Percentiles rank a stretch among this genome's conserved stretches.
These are phyloP conservation scores for Baccha elongata DNA, from an alignment of 2,888 invertebrate species.

Conservation along the genomic window DNA sequence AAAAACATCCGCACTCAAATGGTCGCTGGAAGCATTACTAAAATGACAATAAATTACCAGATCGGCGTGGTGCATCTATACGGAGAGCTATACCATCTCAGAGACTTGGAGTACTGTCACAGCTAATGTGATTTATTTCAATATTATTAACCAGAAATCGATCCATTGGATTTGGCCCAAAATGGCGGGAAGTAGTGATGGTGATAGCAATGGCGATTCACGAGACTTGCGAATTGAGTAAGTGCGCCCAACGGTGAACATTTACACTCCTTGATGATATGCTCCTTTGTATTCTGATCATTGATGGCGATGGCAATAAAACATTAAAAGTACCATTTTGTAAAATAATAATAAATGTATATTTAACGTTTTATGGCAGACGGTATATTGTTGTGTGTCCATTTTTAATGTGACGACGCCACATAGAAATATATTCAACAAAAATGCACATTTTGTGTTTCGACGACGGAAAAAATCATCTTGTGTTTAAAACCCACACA, in stretches of 20 bases:
- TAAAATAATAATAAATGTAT: conserved; percentile 70
- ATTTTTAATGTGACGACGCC: conserved; percentile 64
- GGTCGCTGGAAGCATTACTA: conserved; percentile 64
- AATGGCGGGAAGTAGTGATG: conserved; percentile 20
- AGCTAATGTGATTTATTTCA: conserved; percentile 73
- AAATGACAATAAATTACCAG: conserved; percentile 69
- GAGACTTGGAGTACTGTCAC: conserved; percentile 64
- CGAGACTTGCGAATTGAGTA: background rate
- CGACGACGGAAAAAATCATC: background rate
- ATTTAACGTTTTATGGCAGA: conserved; percentile 67
- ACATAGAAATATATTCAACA: conserved; percentile 18
- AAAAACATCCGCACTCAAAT: conserved; percentile 65
- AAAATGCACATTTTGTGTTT: conserved; percentile 48
- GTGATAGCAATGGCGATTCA: background rate
- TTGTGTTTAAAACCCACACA: conserved; percentile 21
- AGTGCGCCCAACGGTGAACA: conserved; percentile 27
- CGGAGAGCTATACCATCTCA: conserved; percentile 8
- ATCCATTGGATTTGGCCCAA: conserved; percentile 53
- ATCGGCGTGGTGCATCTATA: conserved; percentile 16
- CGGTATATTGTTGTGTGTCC: conserved; percentile 53
- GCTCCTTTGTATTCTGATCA: conserved; percentile 70
- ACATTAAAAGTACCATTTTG: conserved; percentile 69
- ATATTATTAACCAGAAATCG: conserved; percentile 73
- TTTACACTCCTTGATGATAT: conserved; percentile 36
- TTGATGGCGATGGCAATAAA: conserved; percentile 68